These are phyloP conservation scores for Tridacna crocea DNA, from an alignment of 2,888 invertebrate species.

Conservation along the genomic window DNA sequence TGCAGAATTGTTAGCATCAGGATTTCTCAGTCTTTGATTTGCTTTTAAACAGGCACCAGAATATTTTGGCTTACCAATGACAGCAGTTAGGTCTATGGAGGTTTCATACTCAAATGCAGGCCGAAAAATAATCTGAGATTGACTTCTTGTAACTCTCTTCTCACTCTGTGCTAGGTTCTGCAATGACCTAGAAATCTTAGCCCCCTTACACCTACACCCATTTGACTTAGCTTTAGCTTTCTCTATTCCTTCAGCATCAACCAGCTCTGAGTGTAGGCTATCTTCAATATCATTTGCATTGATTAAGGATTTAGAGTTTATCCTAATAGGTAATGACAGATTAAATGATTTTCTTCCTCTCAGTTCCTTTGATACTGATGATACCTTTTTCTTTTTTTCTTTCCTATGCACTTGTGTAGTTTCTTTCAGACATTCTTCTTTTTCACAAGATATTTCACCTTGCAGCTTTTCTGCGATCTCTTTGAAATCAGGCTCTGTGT, in stretches of 20 bases:
- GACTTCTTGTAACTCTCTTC: slow-evolving; percentile 13
- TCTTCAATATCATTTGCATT: too few relatives aligned
- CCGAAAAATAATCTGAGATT: background rate
- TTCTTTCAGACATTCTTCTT: too few relatives aligned
- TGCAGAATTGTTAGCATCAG: slow-evolving; percentile 30
- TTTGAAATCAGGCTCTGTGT: too few relatives aligned
- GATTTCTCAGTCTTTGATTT: background rate
- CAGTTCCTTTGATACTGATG: too few relatives aligned
- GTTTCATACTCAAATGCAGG: background rate
- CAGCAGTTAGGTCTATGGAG: background rate
- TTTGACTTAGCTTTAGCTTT: background rate
- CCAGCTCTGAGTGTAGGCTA: too few relatives aligned
- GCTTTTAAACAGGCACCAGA: background rate
- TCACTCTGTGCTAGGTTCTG: background rate
- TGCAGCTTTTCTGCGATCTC: too few relatives aligned
- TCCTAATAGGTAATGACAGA: too few relatives aligned
- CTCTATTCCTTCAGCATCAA: background rate
- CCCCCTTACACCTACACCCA: background rate
- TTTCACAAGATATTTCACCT: too few relatives aligned
- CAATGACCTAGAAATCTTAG: background rate
- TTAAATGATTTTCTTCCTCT: too few relatives aligned
- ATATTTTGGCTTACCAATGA: background rate
- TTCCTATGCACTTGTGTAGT: too few relatives aligned
- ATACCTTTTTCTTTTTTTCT: too few relatives aligned
- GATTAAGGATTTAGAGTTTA: too few relatives aligned